Conservation (phyloP, 1,140 invertebrate species). For the Magallana gigas region DNA sequence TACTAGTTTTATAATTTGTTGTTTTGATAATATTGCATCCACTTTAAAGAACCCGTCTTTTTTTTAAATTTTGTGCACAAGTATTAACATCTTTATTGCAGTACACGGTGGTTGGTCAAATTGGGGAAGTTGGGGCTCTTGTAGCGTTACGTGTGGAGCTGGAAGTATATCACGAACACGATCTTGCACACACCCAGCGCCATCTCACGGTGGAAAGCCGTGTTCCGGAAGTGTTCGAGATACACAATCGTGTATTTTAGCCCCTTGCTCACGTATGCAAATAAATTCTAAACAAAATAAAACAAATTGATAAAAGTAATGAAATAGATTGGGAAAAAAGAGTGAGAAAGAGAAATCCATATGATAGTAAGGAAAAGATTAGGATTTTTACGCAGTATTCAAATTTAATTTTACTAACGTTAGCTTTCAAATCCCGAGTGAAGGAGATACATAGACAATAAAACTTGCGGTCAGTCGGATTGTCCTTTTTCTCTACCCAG, state of each 20-base stretch:
- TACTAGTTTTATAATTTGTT: neutral
- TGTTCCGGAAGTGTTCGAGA: slow-evolving; percentile 64
- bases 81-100: neutral
- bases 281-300: neutral
- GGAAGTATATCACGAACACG: slow-evolving; percentile 69
- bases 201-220: slow-evolving; percentile 64
- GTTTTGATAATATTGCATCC: too few relatives aligned
- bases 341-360: too few relatives aligned
- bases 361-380: too few relatives aligned
- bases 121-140: slow-evolving; percentile 80
- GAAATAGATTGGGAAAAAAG: too few relatives aligned
- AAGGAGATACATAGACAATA: too few relatives aligned
- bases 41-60: too few relatives aligned
- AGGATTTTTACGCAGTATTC: too few relatives aligned
- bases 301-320: too few relatives aligned
- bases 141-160: slow-evolving; percentile 72
- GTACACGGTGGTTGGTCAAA: slow-evolving; percentile 80
- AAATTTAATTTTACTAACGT: too few relatives aligned
- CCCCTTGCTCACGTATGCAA: neutral
- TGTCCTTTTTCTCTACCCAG: neutral
- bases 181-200: slow-evolving; percentile 68
- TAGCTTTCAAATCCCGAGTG: too few relatives aligned
- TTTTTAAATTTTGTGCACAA: too few relatives aligned
- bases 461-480: too few relatives aligned
- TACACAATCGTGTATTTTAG: neutral